phyloP scores from a whole-genome alignment of 2,888 invertebrate genomes.

The Limnephilus lunatus region DNA sequence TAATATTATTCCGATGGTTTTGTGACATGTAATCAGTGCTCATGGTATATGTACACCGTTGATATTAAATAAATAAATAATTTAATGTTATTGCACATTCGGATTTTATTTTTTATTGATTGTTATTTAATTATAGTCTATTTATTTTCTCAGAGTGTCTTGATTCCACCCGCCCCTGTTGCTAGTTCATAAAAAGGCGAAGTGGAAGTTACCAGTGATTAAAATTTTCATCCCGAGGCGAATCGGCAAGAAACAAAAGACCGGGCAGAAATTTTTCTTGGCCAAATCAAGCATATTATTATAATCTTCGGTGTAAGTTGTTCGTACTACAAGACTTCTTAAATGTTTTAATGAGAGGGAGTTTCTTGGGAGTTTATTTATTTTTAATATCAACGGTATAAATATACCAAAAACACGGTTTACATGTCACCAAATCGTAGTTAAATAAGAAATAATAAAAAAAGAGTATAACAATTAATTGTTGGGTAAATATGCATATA shows the following conservation, averaged over 20 bases:
- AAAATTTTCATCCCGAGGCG: conserved; percentile 34
- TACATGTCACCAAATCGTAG: too few relatives aligned
- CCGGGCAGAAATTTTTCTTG: neutral
- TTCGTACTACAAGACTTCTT: neutral
- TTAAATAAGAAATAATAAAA: too few relatives aligned
- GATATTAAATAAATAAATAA: too few relatives aligned
- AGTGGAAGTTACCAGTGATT: conserved; percentile 30
- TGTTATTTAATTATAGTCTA: neutral
- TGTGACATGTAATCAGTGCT: too few relatives aligned
- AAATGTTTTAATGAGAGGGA: neutral
- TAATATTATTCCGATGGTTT: too few relatives aligned
- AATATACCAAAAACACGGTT: too few relatives aligned
- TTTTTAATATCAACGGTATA: too few relatives aligned
- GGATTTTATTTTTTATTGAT: too few relatives aligned
- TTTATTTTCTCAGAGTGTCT: neutral
- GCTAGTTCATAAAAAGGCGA: conserved; percentile 9
- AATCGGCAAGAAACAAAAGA: conserved; percentile 28
- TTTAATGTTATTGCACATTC: too few relatives aligned
- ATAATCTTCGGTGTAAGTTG: neutral
- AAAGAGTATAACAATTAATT: too few relatives aligned
- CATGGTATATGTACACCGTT: too few relatives aligned
- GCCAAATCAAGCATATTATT: neutral
- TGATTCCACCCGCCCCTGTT: neutral
- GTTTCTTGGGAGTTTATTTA: neutral
- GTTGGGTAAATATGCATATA: too few relatives aligned